Evolutionary conservation across 2,888 invertebrate genomes (phyloP).

Genomic region (Oscheius myriophilus): DNA sequence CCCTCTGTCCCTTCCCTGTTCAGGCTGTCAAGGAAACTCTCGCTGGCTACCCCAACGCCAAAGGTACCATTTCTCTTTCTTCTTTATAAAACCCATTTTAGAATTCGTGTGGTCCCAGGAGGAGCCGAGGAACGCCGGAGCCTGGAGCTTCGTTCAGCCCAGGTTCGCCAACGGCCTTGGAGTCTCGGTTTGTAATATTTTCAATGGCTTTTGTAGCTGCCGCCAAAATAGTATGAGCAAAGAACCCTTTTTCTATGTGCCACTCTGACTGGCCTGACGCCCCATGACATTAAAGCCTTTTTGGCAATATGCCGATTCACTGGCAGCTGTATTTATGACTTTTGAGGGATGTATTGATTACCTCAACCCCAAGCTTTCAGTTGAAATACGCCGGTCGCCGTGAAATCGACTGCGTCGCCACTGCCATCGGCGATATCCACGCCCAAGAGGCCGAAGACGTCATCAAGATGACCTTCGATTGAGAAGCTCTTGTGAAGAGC

Average conservation of each 20-base stretch:
- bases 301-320: too few relatives aligned
- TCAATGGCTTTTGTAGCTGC: too few relatives aligned
- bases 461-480: constrained; percentile 52
- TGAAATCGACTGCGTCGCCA: constrained; percentile 67
- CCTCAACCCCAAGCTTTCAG: too few relatives aligned
- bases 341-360: too few relatives aligned
- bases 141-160: constrained; percentile 89
- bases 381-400: constrained; percentile 64
- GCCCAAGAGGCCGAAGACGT: constrained; percentile 59
- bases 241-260: too few relatives aligned
- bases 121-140: constrained; percentile 94
- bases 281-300: too few relatives aligned
- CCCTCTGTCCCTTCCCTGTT: constrained; percentile 88
- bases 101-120: constrained; percentile 88
- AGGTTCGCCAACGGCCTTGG: constrained; percentile 91
- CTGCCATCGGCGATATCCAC: constrained; percentile 64
- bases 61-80: constrained; percentile 71
- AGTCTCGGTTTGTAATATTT: too few relatives aligned
- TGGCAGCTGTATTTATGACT: too few relatives aligned
- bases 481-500: too few relatives aligned
- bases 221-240: too few relatives aligned
- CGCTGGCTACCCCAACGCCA: constrained; percentile 82
- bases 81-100: too few relatives aligned
- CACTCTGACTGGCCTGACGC: too few relatives aligned
- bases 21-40: constrained; percentile 81